These are phyloP conservation scores for Campylorhamphus procurvoides DNA, from an alignment of 2,113 vertebrate genomes.

Conservation along the genomic window DNA sequence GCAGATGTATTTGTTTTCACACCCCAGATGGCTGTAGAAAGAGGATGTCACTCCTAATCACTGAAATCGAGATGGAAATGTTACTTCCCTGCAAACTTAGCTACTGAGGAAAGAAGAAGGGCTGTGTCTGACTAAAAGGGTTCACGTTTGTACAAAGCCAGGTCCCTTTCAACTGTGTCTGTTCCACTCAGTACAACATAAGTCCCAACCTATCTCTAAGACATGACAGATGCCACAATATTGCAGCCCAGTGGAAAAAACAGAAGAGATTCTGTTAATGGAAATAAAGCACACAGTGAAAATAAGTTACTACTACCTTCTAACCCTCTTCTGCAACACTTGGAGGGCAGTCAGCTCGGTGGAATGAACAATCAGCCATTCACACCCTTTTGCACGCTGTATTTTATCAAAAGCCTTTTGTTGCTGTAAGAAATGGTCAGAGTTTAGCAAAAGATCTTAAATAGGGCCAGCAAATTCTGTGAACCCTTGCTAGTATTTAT, in stretches of 20 bases:
- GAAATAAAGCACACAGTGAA: not conserved
- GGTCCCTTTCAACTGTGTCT: not conserved
- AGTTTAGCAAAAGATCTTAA: not conserved
- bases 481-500: slow-evolving; percentile 50
- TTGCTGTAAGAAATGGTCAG: not conserved
- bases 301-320: not conserved
- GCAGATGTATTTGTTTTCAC: slow-evolving; percentile 44
- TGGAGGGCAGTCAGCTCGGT: not conserved
- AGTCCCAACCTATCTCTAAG: not conserved
- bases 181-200: not conserved
- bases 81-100: slow-evolving; percentile 26
- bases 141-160: not conserved
- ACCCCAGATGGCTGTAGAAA: slow-evolving; percentile 48
- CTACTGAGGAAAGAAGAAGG: not conserved
- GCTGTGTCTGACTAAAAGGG: not conserved
- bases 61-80: slow-evolving; percentile 27
- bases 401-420: slow-evolving; percentile 4
- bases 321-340: not conserved
- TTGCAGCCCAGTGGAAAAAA: not conserved
- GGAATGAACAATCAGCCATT: not conserved
- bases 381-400: not conserved
- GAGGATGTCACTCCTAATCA: slow-evolving; percentile 30
- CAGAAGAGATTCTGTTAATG: not conserved
- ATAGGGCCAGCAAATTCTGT: not conserved
- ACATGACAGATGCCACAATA: not conserved